These are phyloP conservation scores for Falco novaeseelandiae DNA, from an alignment of 2,797 vertebrate genomes.

Conservation along the genomic window DNA sequence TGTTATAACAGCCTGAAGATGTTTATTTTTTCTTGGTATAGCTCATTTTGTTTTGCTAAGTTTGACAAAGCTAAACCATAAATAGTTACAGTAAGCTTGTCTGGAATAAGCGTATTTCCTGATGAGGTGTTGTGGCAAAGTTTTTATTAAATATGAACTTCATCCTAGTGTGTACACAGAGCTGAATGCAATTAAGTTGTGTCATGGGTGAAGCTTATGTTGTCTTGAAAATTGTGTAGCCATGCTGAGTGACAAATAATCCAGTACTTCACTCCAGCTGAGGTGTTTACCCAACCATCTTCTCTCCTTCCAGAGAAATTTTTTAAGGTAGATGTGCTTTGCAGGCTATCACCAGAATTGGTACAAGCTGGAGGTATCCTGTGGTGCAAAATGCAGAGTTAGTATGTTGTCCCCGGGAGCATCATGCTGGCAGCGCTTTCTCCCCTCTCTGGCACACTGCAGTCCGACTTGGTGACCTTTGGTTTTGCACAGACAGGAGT, in stretches of 20 bases:
- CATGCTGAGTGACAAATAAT: neutral
- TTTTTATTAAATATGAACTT: neutral
- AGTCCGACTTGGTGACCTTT: neutral
- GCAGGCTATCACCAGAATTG: accelerated
- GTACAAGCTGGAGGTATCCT: neutral
- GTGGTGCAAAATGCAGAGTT: neutral
- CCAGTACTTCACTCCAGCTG: neutral
- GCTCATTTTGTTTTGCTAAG: neutral
- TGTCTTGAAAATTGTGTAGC: neutral
- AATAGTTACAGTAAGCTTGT: neutral
- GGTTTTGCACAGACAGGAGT: neutral
- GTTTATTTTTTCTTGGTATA: neutral
- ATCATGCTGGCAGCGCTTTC: accelerated
- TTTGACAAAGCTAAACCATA: neutral
- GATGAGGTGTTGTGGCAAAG: neutral
- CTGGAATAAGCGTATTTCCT: neutral
- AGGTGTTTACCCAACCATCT: neutral
- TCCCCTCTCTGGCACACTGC: neutral
- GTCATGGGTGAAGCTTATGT: neutral
- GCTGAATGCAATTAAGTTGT: neutral
- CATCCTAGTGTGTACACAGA: neutral
- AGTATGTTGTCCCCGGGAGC: neutral
- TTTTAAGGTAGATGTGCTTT: neutral
- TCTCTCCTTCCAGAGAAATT: neutral
- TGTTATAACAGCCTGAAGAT: neutral